Conservation (phyloP, 2,113 vertebrate genomes). For the Callaeas wilsoni region DNA sequence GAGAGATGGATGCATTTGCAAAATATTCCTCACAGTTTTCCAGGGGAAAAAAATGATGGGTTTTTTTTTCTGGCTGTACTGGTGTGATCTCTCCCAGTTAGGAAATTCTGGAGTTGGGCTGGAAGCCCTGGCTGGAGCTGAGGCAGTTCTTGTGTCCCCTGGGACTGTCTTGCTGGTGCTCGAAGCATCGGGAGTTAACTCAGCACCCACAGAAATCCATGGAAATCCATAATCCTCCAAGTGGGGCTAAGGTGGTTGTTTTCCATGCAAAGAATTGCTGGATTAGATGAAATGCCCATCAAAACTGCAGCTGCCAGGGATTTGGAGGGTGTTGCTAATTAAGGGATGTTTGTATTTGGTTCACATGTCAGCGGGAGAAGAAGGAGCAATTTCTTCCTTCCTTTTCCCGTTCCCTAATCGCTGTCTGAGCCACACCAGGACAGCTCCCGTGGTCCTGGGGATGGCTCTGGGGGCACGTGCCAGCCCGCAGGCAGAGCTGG, state of each 20-base stretch:
- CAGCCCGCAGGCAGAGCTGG: neutral
- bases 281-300: neutral
- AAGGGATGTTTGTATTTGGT: neutral
- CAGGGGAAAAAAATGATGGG: fast-evolving
- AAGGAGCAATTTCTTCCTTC: neutral
- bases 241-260: neutral
- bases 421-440: neutral
- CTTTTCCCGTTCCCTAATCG: neutral
- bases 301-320: neutral
- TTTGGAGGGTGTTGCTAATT: neutral
- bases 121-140: neutral
- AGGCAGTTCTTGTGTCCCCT: neutral
- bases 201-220: neutral
- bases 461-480: neutral
- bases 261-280: neutral
- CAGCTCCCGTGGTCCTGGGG: neutral
- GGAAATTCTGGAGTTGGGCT: neutral
- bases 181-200: fast-evolving
- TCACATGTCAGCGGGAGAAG: neutral
- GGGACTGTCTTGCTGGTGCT: neutral
- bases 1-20: neutral
- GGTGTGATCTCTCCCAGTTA: neutral
- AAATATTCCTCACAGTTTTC: neutral
- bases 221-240: neutral
- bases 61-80: neutral